A percentile compares a stretch with the other conserved stretches of the same genome.
These are phyloP conservation scores for Eurois occulta DNA, from an alignment of 2,888 invertebrate species.

Conservation along the genomic window DNA sequence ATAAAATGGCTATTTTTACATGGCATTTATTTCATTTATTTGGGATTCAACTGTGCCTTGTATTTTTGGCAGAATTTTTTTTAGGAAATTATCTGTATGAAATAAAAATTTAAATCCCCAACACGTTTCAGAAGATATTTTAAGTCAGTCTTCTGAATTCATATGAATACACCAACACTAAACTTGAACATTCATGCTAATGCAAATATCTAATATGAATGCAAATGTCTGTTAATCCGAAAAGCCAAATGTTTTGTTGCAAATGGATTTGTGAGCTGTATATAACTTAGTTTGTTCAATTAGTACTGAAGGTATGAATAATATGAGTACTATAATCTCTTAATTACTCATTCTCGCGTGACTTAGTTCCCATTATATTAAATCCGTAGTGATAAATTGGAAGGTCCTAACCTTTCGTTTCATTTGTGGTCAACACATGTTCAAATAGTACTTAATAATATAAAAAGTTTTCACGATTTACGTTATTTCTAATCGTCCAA, in stretches of 20 bases:
- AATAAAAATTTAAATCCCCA: constrained; percentile 18
- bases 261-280: constrained; percentile 38
- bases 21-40: constrained; percentile 2
- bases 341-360: constrained; percentile 10
- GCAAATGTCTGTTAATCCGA: constrained; percentile 23
- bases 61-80: constrained; percentile 10
- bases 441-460: not conserved
- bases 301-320: constrained; percentile 44
- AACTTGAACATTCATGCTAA: constrained; percentile 9
- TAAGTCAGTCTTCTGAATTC: not conserved
- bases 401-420: not conserved
- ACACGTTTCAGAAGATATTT: not conserved
- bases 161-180: not conserved
- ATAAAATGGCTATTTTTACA: constrained; percentile 8
- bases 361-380: constrained; percentile 14
- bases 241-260: constrained; percentile 32
- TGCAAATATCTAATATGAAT: constrained; percentile 16
- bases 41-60: not conserved
- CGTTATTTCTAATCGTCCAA: constrained; percentile 1
- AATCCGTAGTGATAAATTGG: constrained; percentile 2
- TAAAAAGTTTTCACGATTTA: not conserved
- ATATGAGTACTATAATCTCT: constrained; percentile 14
- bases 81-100: not conserved
- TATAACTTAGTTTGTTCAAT: constrained; percentile 41
- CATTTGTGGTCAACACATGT: not conserved